Base-by-base conservation (phyloP, 1,140 invertebrate species). In the Calephelis virginiensis region DNA sequence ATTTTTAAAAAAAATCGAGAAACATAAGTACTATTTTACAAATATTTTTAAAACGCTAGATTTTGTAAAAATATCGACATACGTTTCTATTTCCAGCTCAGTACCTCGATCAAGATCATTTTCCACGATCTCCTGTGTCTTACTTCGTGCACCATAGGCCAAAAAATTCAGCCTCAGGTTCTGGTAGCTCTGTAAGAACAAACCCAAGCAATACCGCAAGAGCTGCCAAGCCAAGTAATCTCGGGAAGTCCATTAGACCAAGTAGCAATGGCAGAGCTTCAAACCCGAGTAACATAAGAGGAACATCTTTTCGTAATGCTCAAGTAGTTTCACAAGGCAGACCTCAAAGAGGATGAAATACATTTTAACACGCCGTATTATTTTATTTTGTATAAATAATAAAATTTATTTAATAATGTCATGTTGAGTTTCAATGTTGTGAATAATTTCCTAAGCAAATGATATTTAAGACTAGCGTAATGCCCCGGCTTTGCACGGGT, bases 71-170 rank as follows among this genome's bases (percentile, higher is more conserved):
- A 28, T 28, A 28, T 50, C 14, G 0, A 50, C 50, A 13, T 53
- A 53, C 28, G 28, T 28, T 53, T n/a, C 50, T 43, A 38, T 49
- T 49, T 11, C 37, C 28, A 63, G 62, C 62, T 40, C 62, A 63
- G 50, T 28, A 63, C 40, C 17, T 49, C 5, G 28, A 38, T 49
- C 17, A 13, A 7, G 47, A 13, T 2, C 62, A 63, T 50, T 17
- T 12, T 13, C 46, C 47, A n/a, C 28, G 47, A 40, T 50, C 62
- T 12, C 62, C 62, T n/a, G 28, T 63, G 14, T 63, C 62, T 11
- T 63, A 13, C 47, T 63, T 63, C 28, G 62, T 63, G 8, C 62
- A 63, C 37, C 46, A 63, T 9, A 63, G 47, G 37, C 46, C 46
- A 1, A 14, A 11, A 8, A 63, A 63, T n/a, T 63, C 62, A 8